A percentile compares a stretch with the other conserved stretches of the same genome.
Evolutionary conservation across 2,797 vertebrate genomes (phyloP).

Genomic region (Thripadectes ignobilis): DNA sequence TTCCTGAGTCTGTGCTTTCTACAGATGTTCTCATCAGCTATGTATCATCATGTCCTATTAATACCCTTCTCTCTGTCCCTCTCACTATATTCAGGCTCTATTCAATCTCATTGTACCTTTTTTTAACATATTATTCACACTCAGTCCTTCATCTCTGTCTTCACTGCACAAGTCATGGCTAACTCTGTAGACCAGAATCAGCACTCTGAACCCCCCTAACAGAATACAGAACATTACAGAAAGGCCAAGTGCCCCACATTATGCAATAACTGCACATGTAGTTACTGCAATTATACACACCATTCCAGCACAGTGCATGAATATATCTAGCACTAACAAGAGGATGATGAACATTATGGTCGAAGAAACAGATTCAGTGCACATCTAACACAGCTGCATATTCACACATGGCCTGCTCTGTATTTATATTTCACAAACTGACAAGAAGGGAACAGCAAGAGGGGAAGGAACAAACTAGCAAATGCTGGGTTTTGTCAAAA

Average conservation of each 20-base stretch:
- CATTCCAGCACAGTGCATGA: rapidly evolving
- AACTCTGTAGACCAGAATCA: not conserved
- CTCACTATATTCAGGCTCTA: not conserved
- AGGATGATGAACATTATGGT: not conserved
- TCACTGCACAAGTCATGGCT: not conserved
- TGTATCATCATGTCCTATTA: not conserved
- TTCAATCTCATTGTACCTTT: not conserved
- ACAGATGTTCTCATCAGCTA: not conserved
- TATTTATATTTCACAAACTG: not conserved
- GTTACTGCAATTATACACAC: not conserved
- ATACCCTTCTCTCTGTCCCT: not conserved
- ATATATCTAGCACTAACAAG: not conserved
- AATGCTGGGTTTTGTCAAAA: not conserved
- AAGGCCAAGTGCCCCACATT: not conserved
- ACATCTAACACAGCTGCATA: not conserved
- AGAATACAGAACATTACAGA: not conserved
- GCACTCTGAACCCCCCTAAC: not conserved
- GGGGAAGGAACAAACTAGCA: not conserved
- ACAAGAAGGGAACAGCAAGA: not conserved
- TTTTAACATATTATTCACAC: not conserved
- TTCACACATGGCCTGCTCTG: not conserved
- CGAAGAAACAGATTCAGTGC: not conserved
- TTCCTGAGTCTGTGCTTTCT: not conserved
- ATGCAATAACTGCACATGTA: not conserved
- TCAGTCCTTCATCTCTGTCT: not conserved